phyloP scores from a whole-genome alignment of 2,113 vertebrate genomes.

The Chelonoidis abingdonii region DNA sequence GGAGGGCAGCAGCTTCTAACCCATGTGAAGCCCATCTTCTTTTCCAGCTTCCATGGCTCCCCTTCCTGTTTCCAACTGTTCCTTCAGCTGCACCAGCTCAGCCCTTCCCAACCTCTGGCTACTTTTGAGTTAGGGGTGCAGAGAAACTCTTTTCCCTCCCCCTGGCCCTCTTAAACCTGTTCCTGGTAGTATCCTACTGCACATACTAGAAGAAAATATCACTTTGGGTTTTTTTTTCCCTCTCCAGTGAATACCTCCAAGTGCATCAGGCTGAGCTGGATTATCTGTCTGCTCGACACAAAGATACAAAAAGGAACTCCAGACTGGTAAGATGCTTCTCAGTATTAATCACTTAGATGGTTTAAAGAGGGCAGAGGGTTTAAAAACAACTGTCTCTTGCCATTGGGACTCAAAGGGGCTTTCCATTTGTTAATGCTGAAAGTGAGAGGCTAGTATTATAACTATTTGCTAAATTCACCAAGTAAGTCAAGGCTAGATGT shows the following conservation, averaged over 20 bases:
- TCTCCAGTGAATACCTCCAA: constrained; percentile 87
- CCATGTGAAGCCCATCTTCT: background rate
- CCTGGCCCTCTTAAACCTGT: background rate
- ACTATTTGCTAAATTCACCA: background rate
- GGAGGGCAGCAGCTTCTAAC: background rate
- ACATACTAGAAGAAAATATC: background rate
- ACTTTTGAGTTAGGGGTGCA: background rate
- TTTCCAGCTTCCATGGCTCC: background rate
- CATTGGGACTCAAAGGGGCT: background rate
- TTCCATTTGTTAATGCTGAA: background rate
- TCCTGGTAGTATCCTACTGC: background rate
- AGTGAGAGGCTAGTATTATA: background rate
- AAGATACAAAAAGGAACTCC: constrained; percentile 91
- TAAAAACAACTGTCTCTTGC: background rate
- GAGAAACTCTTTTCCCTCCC: background rate
- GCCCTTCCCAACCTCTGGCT: background rate
- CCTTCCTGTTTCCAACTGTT: background rate
- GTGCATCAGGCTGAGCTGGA: constrained; percentile 91
- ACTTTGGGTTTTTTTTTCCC: background rate
- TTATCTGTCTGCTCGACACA: constrained; percentile 88
- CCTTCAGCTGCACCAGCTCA: background rate
- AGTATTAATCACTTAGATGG: background rate
- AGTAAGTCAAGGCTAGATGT: background rate
- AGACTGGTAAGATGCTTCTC: constrained; percentile 86
- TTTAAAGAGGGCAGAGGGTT: background rate